Base-by-base conservation (phyloP, 2,113 vertebrate genomes). In the Malurus alboscapulatus region DNA sequence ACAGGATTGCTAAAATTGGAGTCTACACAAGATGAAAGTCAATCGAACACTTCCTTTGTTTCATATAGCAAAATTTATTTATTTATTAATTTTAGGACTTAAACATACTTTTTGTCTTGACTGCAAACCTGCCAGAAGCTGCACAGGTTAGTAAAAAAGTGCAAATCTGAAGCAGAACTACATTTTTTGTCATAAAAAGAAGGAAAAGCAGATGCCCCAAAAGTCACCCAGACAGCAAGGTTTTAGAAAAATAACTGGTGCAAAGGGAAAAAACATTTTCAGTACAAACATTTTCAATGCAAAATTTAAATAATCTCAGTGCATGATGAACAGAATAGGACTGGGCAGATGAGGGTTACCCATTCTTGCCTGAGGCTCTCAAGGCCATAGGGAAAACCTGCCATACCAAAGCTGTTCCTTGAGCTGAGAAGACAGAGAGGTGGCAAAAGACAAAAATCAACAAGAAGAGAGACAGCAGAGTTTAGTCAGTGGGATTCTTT, bases 41-140 rank as follows among this genome's bases (percentile, higher is more conserved):
- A 95, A 74, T 85, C 77, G 92, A 96, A 95, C 17, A 51, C 65
- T 87, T 96, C 47, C 6, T 44, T 82, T 78, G 85, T 91, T 93
- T 68, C n/a, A 6, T 90, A 66, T 58, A 90, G 29, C 14, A 72
- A 95, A 92, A 74, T 14, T 84, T 88, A 84, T 18, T 95, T 90
- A 90, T 94, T 96, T 94, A 90, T 96, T 93, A 92, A 94, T 96
- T 82, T 91, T 32, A 27, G 45, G 29, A 59, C 47, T 88, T 94
- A 91, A 95, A 80, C 16, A 74, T 65, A 42, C 11, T 92, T 97
- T 97, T 90, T 87, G 57, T 92, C 30, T 87, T 89, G 45, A 57
- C 40, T 96, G 65, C 89, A 93, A 95, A 94, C 59, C 32, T 92
- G 54, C 65, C 72, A 95, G 88, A 93, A 95, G 66, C 62, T 58